These are phyloP conservation scores for Myotis planiceps DNA, from an alignment of 2,797 vertebrate genomes.

Conservation along the genomic window DNA sequence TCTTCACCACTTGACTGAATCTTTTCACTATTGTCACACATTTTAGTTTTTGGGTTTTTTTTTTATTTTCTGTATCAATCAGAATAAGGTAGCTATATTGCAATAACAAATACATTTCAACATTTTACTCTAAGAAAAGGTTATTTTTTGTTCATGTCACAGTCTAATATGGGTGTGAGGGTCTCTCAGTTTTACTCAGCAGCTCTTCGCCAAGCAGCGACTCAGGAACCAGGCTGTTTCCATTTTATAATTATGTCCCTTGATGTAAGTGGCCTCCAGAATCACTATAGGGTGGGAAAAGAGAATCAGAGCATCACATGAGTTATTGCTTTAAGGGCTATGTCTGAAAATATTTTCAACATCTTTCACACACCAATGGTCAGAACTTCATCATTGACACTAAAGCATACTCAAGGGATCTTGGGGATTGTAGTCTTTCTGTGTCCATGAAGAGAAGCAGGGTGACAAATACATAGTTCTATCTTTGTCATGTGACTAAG, in stretches of 20 bases:
- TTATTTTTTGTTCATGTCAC: neutral
- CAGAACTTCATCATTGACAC: neutral
- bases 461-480: neutral
- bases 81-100: neutral
- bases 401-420: neutral
- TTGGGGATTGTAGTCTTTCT: neutral
- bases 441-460: neutral
- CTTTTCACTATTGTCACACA: neutral
- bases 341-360: neutral
- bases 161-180: no score
- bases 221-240: neutral
- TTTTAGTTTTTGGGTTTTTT: neutral
- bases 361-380: neutral
- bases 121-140: neutral
- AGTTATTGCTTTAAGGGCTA: neutral
- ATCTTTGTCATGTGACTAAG: neutral
- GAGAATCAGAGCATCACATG: neutral
- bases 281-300: neutral
- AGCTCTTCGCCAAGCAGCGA: neutral
- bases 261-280: neutral
- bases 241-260: neutral
- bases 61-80: neutral
- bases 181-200: neutral
- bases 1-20: neutral
- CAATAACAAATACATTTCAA: neutral